phyloP scores from a whole-genome alignment of 2,797 vertebrate species.

The Leontopithecus rosalia region DNA sequence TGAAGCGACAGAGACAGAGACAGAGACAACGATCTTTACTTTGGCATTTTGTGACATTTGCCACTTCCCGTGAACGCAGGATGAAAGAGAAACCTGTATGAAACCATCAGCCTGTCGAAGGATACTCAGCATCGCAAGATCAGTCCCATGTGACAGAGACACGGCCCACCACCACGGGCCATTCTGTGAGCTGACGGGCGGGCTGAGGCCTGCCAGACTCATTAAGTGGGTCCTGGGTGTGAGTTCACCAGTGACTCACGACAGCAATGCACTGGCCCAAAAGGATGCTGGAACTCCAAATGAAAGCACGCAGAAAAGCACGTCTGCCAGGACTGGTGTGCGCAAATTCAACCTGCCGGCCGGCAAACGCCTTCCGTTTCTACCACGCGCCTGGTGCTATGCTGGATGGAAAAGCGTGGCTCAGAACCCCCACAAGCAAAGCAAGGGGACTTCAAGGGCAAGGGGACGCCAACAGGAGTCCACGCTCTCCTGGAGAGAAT shows the following conservation, averaged over 20 bases:
- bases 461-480: neutral
- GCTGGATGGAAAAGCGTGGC: fast-evolving
- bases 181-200: fast-evolving
- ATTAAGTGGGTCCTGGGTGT: fast-evolving
- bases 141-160: neutral
- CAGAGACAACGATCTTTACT: conserved; percentile 36
- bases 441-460: neutral
- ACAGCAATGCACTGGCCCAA: fast-evolving
- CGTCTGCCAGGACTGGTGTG: fast-evolving
- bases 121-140: fast-evolving
- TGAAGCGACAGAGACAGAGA: neutral
- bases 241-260: fast-evolving
- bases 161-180: fast-evolving
- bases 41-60: conserved; percentile 65
- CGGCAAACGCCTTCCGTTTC: fast-evolving
- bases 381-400: fast-evolving
- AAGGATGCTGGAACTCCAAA: no score
- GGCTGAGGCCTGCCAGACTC: fast-evolving
- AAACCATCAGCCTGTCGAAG: neutral
- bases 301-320: neutral
- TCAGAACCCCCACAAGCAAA: no score
- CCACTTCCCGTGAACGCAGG: neutral
- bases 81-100: neutral
- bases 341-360: fast-evolving
- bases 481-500: fast-evolving